Evolutionary conservation across 2,888 invertebrate species (phyloP).

Genomic region (Lamellibrachia columna): DNA sequence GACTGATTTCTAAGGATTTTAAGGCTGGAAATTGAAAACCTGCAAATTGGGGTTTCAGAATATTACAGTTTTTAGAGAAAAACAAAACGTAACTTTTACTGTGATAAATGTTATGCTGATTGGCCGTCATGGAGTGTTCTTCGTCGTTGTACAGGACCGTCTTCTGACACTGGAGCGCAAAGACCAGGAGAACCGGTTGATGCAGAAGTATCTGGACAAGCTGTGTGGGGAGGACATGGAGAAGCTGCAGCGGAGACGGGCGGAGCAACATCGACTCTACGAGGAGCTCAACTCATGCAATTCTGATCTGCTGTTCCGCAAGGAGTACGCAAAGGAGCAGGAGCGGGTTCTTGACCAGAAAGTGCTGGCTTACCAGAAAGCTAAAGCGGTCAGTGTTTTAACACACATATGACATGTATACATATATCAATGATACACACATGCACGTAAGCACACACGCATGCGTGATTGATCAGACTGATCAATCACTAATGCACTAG

Average conservation of each 20-base stretch:
- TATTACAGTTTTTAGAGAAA: neutral
- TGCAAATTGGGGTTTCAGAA: neutral
- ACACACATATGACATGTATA: neutral
- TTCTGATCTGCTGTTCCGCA: constrained; percentile 59
- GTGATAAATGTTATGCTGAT: neutral
- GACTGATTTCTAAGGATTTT: no score
- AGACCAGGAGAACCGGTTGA: constrained; percentile 64
- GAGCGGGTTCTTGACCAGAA: constrained; percentile 62
- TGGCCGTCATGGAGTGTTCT: neutral
- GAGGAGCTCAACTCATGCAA: constrained; percentile 63
- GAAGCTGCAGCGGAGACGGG: constrained; percentile 54
- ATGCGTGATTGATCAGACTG: no score
- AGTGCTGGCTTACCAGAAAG: constrained; percentile 63
- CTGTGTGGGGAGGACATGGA: constrained; percentile 63
- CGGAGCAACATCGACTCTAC: constrained; percentile 47
- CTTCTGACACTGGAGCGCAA: constrained; percentile 63
- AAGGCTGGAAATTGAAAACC: neutral
- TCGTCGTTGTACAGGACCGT: constrained; percentile 36
- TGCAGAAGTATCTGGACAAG: constrained; percentile 64
- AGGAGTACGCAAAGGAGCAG: constrained; percentile 57
- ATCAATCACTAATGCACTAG: no score
- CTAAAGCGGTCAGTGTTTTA: constrained; percentile 62
- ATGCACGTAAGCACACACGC: no score
- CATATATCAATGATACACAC: no score
- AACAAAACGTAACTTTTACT: neutral